Base-by-base conservation (phyloP, 2,113 vertebrate genomes). In the Chamaea fasciata region DNA sequence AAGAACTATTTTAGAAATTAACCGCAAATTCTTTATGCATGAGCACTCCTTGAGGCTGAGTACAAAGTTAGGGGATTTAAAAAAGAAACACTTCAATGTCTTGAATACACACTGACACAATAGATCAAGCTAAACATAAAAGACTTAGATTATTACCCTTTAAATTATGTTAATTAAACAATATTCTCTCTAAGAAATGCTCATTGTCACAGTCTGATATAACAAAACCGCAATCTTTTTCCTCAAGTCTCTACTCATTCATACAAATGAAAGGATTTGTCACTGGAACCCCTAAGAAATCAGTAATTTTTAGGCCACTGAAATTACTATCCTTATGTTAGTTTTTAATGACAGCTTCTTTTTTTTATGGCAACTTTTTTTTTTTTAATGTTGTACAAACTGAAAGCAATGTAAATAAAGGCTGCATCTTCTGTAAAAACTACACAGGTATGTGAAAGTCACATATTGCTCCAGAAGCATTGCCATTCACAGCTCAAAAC, bases 81-180 rank as follows among this genome's bases (percentile, higher is more conserved):
- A 82, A 70, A 83, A 85, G 15, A 81, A 88, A 68, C 19, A 16
- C 27, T 90, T 96, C 79, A 82, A 35, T 77, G 52, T 84, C 90
- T 90, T 81, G 37, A 82, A 69, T 73, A 80, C 13, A 49, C 77
- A 57, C 15, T 77, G 27, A 93, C 47, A 74, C 11, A 91, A 75
- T 53, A 70, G 57, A 79, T 81, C 42, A 88, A 96, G 21, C 67
- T 74, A 76, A 85, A 77, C 69, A 65, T 22, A 69, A 27, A 93
- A 75, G 31, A 87, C 56, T n/a, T 87, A 62, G 26, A 35, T 65
- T 87, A 63, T 77, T 74, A 79, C 27, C 46, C 17, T 82, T 85
- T 79, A 92, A 70, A 74, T 94, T 80, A 92, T 49, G 52, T 85
- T 93, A 93, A 83, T 94, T 83, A 92, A 94, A 53, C 59, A 83